Base-by-base conservation (phyloP, 2,888 invertebrate genomes). In the Agriotes lineatus region DNA sequence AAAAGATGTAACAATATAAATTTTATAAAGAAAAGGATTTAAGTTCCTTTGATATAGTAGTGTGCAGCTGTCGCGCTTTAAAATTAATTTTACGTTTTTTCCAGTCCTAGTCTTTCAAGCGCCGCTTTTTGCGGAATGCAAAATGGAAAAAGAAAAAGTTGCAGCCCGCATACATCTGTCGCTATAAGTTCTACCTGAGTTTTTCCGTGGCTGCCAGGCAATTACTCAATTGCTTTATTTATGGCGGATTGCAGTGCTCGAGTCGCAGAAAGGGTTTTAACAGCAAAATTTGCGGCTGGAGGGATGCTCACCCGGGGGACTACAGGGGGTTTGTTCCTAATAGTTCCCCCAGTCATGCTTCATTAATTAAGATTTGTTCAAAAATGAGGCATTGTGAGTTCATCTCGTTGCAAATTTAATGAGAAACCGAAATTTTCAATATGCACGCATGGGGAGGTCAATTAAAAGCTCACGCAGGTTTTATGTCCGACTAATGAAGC, bases 1-100 rank as follows among this genome's bases (percentile, higher is more conserved):
- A 64, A 64, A 64, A 57, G 64, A 64, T 64, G 64, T 64, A 64
- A 57, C 64, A 57, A 64, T 56, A 64, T 64, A 64, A 64, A 57
- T 64, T 64, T 64, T 57, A 57, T 63, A 52, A 64, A 64, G 64
- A 64, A 64, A 54, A 45, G 57, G 56, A 64, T 56, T 64, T 57
- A 64, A 64, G 56, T 64, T 44, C 64, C 45, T 57, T 64, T 54
- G 45, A 52, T 64, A 64, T 56, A 64, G 33, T 56, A 57, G 19
- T 30, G 42, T 56, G 64, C 64, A 64, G 42, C 64, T 64, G 64
- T 64, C 64, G 45, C n/a, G 64, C 19, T 64, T 44, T 64, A 64
- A 64, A 64, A 64, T 64, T 64, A 64, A 64, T 64, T 63, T 63
- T 22, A 19, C 30, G 33, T 64, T 64, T 56, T 33, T 33, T 33